Evolutionary conservation across 2,888 invertebrate genomes (phyloP).

Genomic region (Apamea anceps): DNA sequence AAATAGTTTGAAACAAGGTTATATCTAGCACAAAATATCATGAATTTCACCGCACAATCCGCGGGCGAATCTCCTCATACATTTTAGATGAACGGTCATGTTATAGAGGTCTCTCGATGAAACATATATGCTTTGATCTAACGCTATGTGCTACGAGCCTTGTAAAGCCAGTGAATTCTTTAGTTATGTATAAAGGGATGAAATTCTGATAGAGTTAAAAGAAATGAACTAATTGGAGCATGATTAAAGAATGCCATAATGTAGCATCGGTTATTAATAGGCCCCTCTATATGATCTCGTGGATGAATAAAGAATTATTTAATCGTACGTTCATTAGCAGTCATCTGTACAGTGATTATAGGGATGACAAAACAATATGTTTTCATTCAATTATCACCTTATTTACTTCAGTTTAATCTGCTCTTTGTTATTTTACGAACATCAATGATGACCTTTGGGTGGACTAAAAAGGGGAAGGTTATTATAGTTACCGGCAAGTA

Average conservation of each 20-base stretch:
- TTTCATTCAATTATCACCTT: background rate
- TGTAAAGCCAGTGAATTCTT: slow-evolving; percentile 31
- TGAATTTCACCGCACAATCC: slow-evolving; percentile 30
- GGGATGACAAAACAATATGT: slow-evolving; percentile 1
- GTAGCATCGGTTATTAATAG: slow-evolving; percentile 27
- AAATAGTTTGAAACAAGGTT: slow-evolving; percentile 12
- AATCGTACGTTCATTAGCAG: slow-evolving; percentile 37
- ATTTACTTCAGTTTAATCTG: background rate
- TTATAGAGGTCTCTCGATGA: slow-evolving; percentile 27
- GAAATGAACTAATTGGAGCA: slow-evolving; percentile 33
- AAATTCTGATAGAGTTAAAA: background rate
- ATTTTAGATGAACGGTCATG: slow-evolving; percentile 48
- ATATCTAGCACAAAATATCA: slow-evolving; percentile 16
- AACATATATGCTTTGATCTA: slow-evolving; percentile 54
- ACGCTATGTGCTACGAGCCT: slow-evolving; percentile 13
- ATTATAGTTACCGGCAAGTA: too few relatives aligned
- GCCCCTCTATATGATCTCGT: background rate
- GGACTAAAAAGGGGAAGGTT: too few relatives aligned
- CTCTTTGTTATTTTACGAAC: background rate
- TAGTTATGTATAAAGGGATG: background rate
- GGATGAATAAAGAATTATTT: slow-evolving; percentile 40
- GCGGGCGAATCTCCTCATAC: slow-evolving; percentile 48
- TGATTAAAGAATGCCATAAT: slow-evolving; percentile 19
- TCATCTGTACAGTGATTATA: slow-evolving; percentile 21
- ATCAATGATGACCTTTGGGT: too few relatives aligned